Evolutionary conservation across 2,797 vertebrate genomes (phyloP).

Genomic region (Spheniscus humboldti): DNA sequence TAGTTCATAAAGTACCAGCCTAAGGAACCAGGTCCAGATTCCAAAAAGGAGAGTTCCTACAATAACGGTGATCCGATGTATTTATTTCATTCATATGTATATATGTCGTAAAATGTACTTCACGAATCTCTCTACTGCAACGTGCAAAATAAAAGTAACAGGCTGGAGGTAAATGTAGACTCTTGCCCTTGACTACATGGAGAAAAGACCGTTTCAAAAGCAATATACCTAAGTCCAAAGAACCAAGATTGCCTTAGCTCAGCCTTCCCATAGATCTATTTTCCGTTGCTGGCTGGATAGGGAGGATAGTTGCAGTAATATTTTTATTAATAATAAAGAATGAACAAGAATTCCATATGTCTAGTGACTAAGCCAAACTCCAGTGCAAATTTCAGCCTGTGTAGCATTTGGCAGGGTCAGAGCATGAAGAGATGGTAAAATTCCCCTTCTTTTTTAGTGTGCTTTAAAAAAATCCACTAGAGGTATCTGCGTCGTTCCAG

Average conservation of each 20-base stretch:
- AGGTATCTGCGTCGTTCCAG: not conserved
- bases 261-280: not conserved
- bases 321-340: not conserved
- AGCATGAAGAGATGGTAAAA: not conserved
- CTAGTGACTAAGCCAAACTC: not conserved
- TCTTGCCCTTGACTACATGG: not conserved
- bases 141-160: not conserved
- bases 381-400: not conserved
- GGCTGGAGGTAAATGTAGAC: not conserved
- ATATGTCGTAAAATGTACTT: not conserved
- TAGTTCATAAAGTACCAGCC: not conserved
- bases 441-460: not conserved
- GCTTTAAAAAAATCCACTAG: not conserved
- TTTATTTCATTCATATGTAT: not conserved
- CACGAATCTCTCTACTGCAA: not conserved
- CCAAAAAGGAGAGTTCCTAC: not conserved
- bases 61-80: not conserved
- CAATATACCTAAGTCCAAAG: not conserved
- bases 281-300: not conserved
- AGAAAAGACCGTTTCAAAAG: not conserved
- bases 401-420: not conserved
- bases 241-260: not conserved
- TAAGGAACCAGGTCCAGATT: not conserved
- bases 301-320: not conserved
- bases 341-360: not conserved